Base-by-base conservation (phyloP, 2,113 vertebrate species). In the Myrmecophaga tridactyla region DNA sequence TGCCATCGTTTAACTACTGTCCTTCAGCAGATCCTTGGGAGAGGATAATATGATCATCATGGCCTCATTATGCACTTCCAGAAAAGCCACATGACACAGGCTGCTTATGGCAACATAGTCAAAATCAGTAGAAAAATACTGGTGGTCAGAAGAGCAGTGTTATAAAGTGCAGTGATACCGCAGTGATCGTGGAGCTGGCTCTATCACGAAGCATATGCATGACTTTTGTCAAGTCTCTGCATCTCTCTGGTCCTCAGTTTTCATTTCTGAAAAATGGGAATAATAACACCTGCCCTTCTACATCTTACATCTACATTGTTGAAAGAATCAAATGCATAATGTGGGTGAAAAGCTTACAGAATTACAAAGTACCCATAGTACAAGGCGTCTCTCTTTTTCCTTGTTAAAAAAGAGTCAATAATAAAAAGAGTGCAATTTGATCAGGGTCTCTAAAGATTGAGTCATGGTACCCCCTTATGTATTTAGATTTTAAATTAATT, bases 401-500 rank as follows among this genome's bases (percentile, higher is more conserved):
- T 41, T 77, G 43, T 53, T n/a, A n/a, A 73, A 46, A 88, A 92
- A 39, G 90, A 18, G n/a, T 69, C 29, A 90, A 13, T 78, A 95
- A 94, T 34, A 36, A 75, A 78, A 43, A 77, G 36, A 93, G 27
- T 82, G 7, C 25, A n/a, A 15, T 65, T 82, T 41, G 46, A 76
- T 76, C 34, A 1, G 10, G 4, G 21, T 17, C 46, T 51, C 48
- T 82, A 46, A 88, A 41, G 41, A 67, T 46, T 56, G 20, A 92
- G 25, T 83, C 25, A n/a, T 12, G 36, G 34, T 43, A 41, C 53
- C 31, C 31, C 31, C 39, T 58, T 62, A 25, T 41, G 43, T 60
- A 48, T 86, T 95, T 92, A 36, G 20, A 92, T 84, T 86, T 60
- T 34, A 93, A 80, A 76, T 87, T 67, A 76, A 84, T 93, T 97